Conservation (phyloP, 2,797 vertebrate genomes). For the Anisognathus igniventris region DNA sequence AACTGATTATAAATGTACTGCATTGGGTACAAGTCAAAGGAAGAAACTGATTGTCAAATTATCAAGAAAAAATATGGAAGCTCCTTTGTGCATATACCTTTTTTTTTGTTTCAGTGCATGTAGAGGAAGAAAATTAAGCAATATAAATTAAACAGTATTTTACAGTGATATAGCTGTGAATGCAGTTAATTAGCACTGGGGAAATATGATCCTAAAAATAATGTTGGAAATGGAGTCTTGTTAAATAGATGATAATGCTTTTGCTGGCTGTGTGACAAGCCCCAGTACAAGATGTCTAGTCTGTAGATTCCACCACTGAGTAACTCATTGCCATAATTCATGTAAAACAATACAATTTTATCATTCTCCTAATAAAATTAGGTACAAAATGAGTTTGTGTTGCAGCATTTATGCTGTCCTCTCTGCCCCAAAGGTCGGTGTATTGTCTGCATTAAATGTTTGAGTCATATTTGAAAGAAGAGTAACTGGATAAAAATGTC, state of each 20-base stretch:
- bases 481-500: constrained; percentile 34
- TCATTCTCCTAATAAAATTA: constrained; percentile 35
- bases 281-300: constrained; percentile 28
- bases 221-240: not conserved
- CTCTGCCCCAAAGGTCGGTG: not conserved
- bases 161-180: not conserved
- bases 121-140: not conserved
- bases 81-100: not conserved
- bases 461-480: not conserved
- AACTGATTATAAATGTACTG: not conserved
- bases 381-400: not conserved
- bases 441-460: constrained; percentile 30
- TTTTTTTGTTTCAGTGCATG: not conserved
- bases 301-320: constrained; percentile 46
- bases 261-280: constrained; percentile 52
- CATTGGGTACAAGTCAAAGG: not conserved
- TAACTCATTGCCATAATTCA: constrained; percentile 27
- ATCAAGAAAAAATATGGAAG: not conserved
- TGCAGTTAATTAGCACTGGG: constrained; percentile 11
- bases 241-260: constrained; percentile 41
- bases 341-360: constrained; percentile 35
- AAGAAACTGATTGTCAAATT: not conserved
- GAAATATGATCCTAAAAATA: constrained; percentile 25
- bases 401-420: constrained; percentile 3
- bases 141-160: not conserved